Conservation (phyloP, 2,113 vertebrate species). For the Crotophaga sulcirostris region DNA sequence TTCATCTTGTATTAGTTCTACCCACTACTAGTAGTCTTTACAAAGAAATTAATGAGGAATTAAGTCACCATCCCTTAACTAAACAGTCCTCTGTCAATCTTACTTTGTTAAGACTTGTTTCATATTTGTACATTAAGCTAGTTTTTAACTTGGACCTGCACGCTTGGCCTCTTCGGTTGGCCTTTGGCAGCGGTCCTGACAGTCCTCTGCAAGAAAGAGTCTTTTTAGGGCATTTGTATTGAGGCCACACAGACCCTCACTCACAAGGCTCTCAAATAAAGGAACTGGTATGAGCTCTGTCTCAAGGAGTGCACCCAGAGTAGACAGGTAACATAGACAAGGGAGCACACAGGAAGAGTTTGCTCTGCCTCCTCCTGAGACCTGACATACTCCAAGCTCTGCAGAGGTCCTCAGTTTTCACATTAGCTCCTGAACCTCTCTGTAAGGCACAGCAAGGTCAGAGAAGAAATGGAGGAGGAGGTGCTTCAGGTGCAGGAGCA, state of each 20-base stretch:
- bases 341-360: not conserved
- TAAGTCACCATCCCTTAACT: not conserved
- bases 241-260: not conserved
- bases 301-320: not conserved
- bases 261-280: not conserved
- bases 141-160: not conserved
- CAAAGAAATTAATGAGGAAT: not conserved
- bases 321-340: not conserved
- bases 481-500: too few species aligned
- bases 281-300: not conserved
- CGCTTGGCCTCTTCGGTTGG: not conserved
- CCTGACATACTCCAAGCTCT: not conserved
- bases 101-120: not conserved
- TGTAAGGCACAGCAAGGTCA: not conserved
- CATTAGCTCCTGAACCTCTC: not conserved
- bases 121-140: not conserved
- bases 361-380: not conserved
- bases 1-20: not conserved
- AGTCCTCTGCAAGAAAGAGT: not conserved
- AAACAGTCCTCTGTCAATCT: not conserved
- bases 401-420: not conserved
- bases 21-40: not conserved
- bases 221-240: not conserved
- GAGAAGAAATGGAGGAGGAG: too few species aligned
- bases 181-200: not conserved